Conservation (phyloP, 1,140 invertebrate genomes). For the Bursaphelenchus mucronatus region DNA sequence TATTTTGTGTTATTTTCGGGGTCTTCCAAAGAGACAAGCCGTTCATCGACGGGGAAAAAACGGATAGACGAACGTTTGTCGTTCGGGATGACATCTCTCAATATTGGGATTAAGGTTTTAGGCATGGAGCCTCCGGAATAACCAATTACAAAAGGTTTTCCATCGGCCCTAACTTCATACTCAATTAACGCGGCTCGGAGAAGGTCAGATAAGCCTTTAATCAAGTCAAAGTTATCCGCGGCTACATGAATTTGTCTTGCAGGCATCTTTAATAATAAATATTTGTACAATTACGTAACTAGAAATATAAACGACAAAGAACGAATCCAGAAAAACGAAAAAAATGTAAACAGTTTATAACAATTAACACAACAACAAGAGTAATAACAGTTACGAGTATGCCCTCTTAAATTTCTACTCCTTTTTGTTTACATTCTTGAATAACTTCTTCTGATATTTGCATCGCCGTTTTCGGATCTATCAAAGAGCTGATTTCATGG, state of each 20-base stretch:
- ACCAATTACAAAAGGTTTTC: slow-evolving; percentile 35
- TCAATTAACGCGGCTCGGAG: slow-evolving; percentile 15
- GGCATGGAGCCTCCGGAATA: slow-evolving; percentile 58
- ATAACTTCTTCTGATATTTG: slow-evolving; percentile 66
- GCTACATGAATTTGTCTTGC: slow-evolving; percentile 5
- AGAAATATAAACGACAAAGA: background rate
- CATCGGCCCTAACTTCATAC: background rate
- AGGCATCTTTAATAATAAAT: slow-evolving; percentile 22
- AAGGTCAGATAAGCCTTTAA: slow-evolving; percentile 21
- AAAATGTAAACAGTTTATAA: background rate
- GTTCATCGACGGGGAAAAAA: slow-evolving; percentile 52
- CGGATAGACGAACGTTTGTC: slow-evolving; percentile 7
- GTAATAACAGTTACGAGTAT: too few relatives aligned
- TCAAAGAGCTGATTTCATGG: slow-evolving; percentile 72
- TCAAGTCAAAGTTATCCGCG: slow-evolving; percentile 15
- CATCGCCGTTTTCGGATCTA: slow-evolving; percentile 75
- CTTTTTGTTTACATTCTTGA: slow-evolving; percentile 21
- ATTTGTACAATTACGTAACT: background rate
- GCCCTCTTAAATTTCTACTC: background rate
- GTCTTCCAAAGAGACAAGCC: slow-evolving; percentile 41
- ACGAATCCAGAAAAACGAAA: background rate
- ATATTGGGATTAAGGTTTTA: slow-evolving; percentile 42
- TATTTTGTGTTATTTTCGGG: slow-evolving; percentile 47
- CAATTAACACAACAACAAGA: background rate
- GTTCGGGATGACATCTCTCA: slow-evolving; percentile 12